Evolutionary conservation across 2,797 vertebrate species (phyloP).

Genomic region (Hylomyscus alleni): DNA sequence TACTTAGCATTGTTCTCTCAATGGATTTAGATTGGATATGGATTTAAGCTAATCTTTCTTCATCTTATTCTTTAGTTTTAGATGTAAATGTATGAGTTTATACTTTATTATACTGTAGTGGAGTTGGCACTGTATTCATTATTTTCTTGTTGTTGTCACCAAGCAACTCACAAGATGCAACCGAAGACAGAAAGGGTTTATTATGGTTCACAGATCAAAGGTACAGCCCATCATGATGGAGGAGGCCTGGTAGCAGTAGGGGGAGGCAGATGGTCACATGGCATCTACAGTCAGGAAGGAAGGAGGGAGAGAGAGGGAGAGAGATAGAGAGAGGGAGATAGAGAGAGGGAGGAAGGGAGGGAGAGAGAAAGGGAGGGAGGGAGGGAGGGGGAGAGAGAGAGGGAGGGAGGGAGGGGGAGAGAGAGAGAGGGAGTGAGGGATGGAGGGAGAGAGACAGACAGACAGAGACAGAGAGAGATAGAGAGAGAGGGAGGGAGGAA

Average conservation of each 20-base stretch:
- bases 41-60: slow-evolving; percentile 44
- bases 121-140: neutral
- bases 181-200: neutral
- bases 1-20: neutral
- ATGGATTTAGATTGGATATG: neutral
- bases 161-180: neutral
- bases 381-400: neutral
- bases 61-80: slow-evolving; percentile 14
- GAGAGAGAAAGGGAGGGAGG: too few relatives aligned
- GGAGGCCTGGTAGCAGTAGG: neutral
- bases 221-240: too few relatives aligned
- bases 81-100: neutral
- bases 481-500: too few relatives aligned
- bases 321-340: too few relatives aligned
- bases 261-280: neutral
- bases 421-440: too few relatives aligned
- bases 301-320: neutral
- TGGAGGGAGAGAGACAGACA: too few relatives aligned
- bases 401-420: rapidly evolving
- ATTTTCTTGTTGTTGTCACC: neutral
- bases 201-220: neutral
- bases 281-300: neutral
- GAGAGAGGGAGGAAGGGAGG: too few relatives aligned
- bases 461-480: too few relatives aligned
- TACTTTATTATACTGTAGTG: neutral